Percentiles rank a stretch among this genome's conserved stretches.
phyloP scores from a whole-genome alignment of 2,113 vertebrate species.

The Psettodes erumei region DNA sequence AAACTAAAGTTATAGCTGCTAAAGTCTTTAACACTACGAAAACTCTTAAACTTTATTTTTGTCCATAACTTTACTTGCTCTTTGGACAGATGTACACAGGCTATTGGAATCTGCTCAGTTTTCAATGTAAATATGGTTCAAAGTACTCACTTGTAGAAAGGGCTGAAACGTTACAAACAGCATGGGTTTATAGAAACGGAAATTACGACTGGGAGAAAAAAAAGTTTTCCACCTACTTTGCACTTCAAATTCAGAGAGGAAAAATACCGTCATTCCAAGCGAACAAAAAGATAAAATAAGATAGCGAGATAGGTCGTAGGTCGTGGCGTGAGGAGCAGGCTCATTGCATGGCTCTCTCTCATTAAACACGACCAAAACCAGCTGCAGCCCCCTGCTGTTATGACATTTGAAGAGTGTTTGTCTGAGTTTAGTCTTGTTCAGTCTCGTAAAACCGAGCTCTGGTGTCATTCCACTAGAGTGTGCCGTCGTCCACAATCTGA shows the following conservation, averaged over 20 bases:
- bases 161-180: neutral
- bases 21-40: neutral
- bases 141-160: neutral
- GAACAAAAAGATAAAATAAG: neutral
- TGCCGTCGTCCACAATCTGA: constrained; percentile 8
- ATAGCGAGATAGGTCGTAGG: neutral
- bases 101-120: no score
- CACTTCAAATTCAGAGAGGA: neutral
- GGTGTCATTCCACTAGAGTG: constrained; percentile 29
- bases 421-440: neutral
- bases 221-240: neutral
- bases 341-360: neutral
- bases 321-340: neutral
- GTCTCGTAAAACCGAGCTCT: neutral
- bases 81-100: no score
- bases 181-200: neutral
- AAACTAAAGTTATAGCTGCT: neutral
- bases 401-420: neutral
- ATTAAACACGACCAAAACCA: constrained; percentile 6
- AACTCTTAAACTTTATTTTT: neutral
- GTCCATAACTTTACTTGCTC: neutral
- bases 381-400: neutral
- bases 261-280: neutral
- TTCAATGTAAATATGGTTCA: no score
- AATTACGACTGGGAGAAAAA: neutral